These are phyloP conservation scores for Myotis findleyi DNA, from an alignment of 2,797 vertebrate genomes.

Conservation along the genomic window DNA sequence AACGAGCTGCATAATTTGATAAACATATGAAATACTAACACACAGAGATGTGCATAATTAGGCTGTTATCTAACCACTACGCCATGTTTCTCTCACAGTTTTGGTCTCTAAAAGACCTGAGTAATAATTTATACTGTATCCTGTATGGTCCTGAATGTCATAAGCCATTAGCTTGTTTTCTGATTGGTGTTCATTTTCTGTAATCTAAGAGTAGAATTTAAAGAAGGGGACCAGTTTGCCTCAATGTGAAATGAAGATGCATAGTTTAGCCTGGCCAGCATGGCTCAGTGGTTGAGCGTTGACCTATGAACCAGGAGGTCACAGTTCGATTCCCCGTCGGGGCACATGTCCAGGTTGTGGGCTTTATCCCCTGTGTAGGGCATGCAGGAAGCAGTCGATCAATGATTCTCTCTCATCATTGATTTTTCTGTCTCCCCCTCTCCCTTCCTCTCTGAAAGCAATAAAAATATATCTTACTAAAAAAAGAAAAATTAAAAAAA, in stretches of 20 bases:
- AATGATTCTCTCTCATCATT: too few species aligned
- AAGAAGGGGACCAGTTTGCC: background rate
- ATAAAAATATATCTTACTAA: too few species aligned
- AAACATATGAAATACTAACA: background rate
- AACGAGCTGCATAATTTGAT: background rate
- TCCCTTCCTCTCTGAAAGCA: too few species aligned
- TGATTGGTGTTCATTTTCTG: constrained; percentile 39
- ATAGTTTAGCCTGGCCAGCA: background rate
- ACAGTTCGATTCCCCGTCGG: too few species aligned
- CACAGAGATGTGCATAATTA: background rate
- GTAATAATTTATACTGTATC: constrained; percentile 12
- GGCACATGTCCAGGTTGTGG: too few species aligned
- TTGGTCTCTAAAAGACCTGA: constrained; percentile 4
- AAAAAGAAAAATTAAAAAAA: too few species aligned
- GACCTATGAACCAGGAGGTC: too few species aligned
- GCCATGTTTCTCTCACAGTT: background rate
- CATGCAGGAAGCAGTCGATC: too few species aligned
- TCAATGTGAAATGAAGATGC: background rate
- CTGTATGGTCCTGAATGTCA: background rate
- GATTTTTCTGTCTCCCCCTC: too few species aligned
- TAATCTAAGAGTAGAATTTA: constrained; percentile 11
- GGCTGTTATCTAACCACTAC: background rate
- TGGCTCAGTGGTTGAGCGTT: too few species aligned
- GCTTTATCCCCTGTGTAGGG: too few species aligned
- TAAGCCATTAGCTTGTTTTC: constrained; percentile 38